Base-by-base conservation (phyloP, 2,888 invertebrate genomes). In the Noctua janthina region DNA sequence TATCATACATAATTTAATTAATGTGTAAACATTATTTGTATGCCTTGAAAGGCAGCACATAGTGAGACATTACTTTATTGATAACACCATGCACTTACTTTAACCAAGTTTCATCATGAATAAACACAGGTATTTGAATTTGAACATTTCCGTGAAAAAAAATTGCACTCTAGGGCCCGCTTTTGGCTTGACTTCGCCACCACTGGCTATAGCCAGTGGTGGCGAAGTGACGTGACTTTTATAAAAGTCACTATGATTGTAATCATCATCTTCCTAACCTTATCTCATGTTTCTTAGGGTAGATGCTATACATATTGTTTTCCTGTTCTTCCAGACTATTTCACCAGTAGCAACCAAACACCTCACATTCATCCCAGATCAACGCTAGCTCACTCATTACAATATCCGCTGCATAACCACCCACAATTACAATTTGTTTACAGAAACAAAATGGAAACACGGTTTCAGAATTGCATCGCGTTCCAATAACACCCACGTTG, bases 401-500 rank as follows among this genome's bases (percentile, higher is more conserved):
- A 81, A 74, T 69, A 74, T 46, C 64, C 51, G 17, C 72, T 85
- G 74, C 74, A 66, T 49, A 82, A 74, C 46, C 56, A 78, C 67
- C 67, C 66, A 79, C 67, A 78, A 74, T 74, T 39, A 71, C 73
- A 66, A 43, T 66, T 79, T 79, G 79, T 81, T 78, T 74, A 82
- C 54, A 79, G 70, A 82, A 86, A 88, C 79, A 84, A 73, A 79
- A 78, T 54, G 74, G 49, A 66, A 71, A 76, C 67, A 78, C 64
- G 80, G 86, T 88, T 86, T 78, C 87, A 78, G 90, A 90, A 90
- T 76, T 71, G 86, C 83, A 81, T 86, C 85, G 74, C 29, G 79
- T 90, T 89, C 85, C 89, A 84, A 89, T 84, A 88, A 88, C 88
- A 85, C 84, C 79, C 80, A 81, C 81, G 79, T 79, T 71, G 84